Conservation (phyloP, 2,888 invertebrate genomes). For the Metalampra italica region DNA sequence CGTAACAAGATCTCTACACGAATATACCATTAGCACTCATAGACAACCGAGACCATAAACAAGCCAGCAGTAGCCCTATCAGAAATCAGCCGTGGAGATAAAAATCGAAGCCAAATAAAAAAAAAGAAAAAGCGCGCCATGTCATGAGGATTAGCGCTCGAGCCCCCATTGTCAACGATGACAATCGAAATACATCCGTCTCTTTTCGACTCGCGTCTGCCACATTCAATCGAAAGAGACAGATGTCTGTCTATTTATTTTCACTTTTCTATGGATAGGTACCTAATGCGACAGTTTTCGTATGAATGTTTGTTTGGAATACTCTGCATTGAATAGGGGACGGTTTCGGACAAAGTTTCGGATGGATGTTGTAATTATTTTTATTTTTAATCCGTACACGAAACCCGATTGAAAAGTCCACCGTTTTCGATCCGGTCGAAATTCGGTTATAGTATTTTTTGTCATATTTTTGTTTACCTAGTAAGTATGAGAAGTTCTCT, state of each 20-base stretch:
- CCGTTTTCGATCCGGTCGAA: conserved; percentile 19
- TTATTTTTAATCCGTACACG: conserved; percentile 64
- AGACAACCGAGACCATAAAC: conserved; percentile 54
- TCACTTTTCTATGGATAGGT: conserved; percentile 64
- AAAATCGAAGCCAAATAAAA: conserved; percentile 43
- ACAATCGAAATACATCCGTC: conserved; percentile 69
- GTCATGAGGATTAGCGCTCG: conserved; percentile 69
- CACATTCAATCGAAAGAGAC: conserved; percentile 39
- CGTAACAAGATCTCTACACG: conserved; percentile 66
- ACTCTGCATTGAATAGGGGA: conserved; percentile 48
- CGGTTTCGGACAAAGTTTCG: conserved; percentile 43
- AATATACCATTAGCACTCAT: conserved; percentile 64
- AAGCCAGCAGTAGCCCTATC: conserved; percentile 58
- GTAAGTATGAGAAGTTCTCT: no score
- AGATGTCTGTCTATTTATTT: conserved; percentile 59
- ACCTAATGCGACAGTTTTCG: conserved; percentile 75
- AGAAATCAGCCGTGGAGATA: conserved; percentile 58
- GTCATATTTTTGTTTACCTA: neutral
- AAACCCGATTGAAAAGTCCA: conserved; percentile 34
- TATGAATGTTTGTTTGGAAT: conserved; percentile 73
- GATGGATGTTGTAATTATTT: conserved; percentile 57
- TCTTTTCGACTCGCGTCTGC: conserved; percentile 35
- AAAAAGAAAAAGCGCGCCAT: conserved; percentile 58
- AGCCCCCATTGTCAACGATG: conserved; percentile 60
- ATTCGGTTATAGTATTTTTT: neutral